phyloP scores from a whole-genome alignment of 2,113 vertebrate genomes.

The Ictalurus furcatus region DNA sequence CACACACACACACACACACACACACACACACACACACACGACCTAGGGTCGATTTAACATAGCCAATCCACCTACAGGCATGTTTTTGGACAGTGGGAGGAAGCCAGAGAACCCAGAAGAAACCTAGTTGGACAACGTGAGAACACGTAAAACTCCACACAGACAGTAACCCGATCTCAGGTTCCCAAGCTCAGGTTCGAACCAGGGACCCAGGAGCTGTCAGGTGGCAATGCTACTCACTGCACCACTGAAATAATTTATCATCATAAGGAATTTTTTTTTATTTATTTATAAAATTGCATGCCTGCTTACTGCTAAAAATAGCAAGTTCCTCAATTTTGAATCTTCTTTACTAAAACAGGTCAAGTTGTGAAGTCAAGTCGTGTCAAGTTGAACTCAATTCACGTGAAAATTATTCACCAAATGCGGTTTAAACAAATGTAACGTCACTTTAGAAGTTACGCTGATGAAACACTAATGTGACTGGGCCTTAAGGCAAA shows the following conservation, averaged over 20 bases:
- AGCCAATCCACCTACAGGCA: neutral
- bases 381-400: neutral
- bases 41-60: too few species aligned
- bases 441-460: neutral
- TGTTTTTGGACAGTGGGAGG: neutral
- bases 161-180: too few species aligned
- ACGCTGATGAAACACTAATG: neutral
- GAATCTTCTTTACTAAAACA: neutral
- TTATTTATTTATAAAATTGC: neutral
- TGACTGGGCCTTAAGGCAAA: conserved; percentile 8
- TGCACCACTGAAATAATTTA: neutral
- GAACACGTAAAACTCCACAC: too few species aligned
- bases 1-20: too few species aligned
- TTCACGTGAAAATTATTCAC: neutral
- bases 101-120: neutral
- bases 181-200: too few species aligned
- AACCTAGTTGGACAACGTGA: too few species aligned
- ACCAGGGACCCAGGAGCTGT: too few species aligned
- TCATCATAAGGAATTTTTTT: neutral
- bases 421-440: neutral
- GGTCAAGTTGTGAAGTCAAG: neutral
- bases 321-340: neutral
- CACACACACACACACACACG: too few species aligned
- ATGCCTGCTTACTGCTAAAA: neutral
- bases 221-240: neutral